phyloP scores from a whole-genome alignment of 2,113 vertebrate species.

The Lepus timidus region DNA sequence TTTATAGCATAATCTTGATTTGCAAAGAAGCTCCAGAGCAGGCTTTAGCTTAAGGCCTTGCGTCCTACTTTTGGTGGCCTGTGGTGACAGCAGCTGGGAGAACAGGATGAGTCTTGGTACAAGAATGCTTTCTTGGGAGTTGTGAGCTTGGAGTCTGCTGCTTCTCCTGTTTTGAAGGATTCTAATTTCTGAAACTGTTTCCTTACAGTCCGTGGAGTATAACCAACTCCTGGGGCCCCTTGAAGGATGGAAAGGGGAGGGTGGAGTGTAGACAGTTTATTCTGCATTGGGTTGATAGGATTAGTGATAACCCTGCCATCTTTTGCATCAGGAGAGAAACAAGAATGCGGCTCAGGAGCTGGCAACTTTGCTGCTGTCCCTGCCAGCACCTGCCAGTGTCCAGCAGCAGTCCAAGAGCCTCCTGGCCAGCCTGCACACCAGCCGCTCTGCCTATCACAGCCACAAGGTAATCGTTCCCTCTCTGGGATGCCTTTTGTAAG shows the following conservation, averaged over 20 bases:
- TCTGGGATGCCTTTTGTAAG: background rate
- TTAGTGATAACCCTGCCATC: conserved; percentile 14
- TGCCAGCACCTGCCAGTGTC: conserved; percentile 96
- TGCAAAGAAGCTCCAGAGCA: background rate
- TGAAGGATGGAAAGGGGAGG: background rate
- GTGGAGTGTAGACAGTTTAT: background rate
- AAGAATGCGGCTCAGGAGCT: conserved; percentile 95
- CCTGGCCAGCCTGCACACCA: conserved; percentile 97
- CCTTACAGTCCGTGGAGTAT: background rate
- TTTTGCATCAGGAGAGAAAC: conserved; percentile 93
- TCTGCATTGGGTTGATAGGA: background rate
- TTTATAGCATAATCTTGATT: conserved; percentile 32
- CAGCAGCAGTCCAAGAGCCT: conserved; percentile 99
- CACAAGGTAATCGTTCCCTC: conserved; percentile 92
- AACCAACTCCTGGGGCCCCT: background rate
- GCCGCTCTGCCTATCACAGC: conserved; percentile 97
- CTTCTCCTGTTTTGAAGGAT: background rate
- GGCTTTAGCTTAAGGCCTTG: background rate
- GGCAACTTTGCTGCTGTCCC: conserved; percentile 96
- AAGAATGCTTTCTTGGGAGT: background rate
- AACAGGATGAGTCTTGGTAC: background rate
- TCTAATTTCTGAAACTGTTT: background rate
- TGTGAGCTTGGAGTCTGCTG: background rate
- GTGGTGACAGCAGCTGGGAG: background rate
- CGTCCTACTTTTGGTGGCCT: background rate